Evolutionary conservation across 2,113 vertebrate species (phyloP).

Genomic region (Platanista minor): DNA sequence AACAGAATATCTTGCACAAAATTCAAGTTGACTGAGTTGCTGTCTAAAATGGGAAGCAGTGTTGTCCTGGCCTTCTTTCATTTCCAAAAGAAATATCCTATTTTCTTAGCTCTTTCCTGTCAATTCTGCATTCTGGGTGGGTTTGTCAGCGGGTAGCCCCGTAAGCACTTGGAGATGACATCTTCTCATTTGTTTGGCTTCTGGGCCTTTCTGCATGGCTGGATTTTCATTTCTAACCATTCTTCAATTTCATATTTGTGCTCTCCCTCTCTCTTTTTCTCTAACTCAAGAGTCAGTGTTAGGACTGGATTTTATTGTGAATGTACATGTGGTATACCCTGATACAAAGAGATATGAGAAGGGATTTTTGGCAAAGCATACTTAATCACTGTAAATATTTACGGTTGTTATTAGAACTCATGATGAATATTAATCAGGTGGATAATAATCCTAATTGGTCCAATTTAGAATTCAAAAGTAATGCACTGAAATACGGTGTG

Average conservation of each 20-base stretch:
- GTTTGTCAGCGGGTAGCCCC: not conserved
- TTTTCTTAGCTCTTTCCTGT: not conserved
- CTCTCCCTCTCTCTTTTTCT: not conserved
- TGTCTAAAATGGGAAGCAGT: not conserved
- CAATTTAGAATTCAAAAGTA: constrained; percentile 57
- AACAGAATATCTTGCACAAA: not conserved
- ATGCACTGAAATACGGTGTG: constrained; percentile 27
- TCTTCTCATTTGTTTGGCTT: constrained; percentile 44
- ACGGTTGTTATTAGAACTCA: constrained; percentile 50
- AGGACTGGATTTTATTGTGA: constrained; percentile 32
- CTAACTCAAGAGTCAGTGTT: not conserved
- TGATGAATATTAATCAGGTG: constrained; percentile 71
- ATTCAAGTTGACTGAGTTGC: not conserved
- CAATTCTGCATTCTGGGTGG: not conserved
- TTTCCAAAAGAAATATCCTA: not conserved
- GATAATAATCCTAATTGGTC: constrained; percentile 65
- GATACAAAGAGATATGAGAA: constrained; percentile 20
- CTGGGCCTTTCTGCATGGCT: constrained; percentile 25
- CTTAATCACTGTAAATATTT: constrained; percentile 59
- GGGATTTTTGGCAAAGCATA: constrained; percentile 25
- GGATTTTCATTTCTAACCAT: constrained; percentile 35
- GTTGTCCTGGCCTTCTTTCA: not conserved
- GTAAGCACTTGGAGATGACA: not conserved
- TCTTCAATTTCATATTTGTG: constrained; percentile 45
- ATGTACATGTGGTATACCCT: not conserved